A percentile compares a stretch with the other conserved stretches of the same genome.
phyloP scores from a whole-genome alignment of 2,113 vertebrate genomes.

The Hypanus sabinus region DNA sequence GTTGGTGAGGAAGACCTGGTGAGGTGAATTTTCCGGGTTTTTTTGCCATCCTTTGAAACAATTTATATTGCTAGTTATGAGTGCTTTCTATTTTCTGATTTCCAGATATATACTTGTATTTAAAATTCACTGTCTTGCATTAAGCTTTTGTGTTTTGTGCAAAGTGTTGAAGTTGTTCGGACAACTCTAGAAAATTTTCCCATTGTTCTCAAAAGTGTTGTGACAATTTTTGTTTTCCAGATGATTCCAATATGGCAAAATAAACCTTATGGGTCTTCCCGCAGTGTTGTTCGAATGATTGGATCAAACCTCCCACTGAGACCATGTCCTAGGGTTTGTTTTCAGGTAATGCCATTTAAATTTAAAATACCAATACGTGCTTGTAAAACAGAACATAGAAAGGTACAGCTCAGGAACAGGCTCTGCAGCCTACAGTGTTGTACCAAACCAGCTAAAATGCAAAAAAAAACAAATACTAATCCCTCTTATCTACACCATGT shows the following conservation, averaged over 20 bases:
- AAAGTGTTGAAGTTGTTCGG: background rate
- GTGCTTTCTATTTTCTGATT: background rate
- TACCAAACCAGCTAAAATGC: too few species aligned
- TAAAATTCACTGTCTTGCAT: background rate
- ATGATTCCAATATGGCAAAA: constrained; percentile 97
- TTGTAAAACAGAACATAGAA: background rate
- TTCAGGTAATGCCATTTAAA: constrained; percentile 63
- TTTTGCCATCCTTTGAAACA: background rate
- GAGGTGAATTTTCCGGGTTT: background rate
- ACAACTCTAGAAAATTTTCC: background rate
- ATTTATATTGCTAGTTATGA: background rate
- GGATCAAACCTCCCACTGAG: constrained; percentile 86
- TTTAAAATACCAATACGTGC: background rate
- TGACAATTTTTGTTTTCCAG: constrained; percentile 48
- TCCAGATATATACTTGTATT: background rate
- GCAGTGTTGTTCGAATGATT: constrained; percentile 89
- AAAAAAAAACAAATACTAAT: too few species aligned
- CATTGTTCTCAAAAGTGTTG: background rate
- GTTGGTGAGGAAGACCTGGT: background rate
- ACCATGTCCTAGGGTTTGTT: constrained; percentile 83
- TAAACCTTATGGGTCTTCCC: constrained; percentile 84
- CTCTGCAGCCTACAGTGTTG: too few species aligned
- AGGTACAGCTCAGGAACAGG: too few species aligned
- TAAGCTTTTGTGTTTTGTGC: background rate
- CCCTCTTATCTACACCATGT: too few species aligned